These are phyloP conservation scores for Drusus annulatus DNA, from an alignment of 1,140 invertebrate genomes.

Conservation along the genomic window DNA sequence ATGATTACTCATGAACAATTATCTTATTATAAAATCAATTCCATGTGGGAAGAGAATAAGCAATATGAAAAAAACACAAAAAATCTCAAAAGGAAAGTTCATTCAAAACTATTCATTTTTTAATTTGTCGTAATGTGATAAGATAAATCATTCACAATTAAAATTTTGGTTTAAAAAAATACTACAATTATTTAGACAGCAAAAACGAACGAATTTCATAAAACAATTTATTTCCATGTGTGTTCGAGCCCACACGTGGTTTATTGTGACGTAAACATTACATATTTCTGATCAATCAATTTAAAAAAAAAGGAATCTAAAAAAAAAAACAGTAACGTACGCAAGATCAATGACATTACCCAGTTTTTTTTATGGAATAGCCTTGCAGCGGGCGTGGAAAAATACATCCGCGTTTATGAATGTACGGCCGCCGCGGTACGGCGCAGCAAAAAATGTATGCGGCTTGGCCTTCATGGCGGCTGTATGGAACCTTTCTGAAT, in stretches of 20 bases:
- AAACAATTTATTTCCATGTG: background rate
- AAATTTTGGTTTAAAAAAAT: too few species aligned
- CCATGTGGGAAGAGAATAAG: too few species aligned
- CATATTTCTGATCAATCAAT: conserved; percentile 54
- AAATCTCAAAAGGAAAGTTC: too few species aligned
- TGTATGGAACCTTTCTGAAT: conserved; percentile 22
- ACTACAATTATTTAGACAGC: too few species aligned
- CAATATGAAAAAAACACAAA: too few species aligned
- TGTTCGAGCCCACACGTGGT: conserved; percentile 8
- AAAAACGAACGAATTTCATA: too few species aligned
- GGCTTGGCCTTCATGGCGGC: background rate
- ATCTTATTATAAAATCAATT: too few species aligned
- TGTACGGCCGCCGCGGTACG: background rate
- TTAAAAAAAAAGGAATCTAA: conserved; percentile 48
- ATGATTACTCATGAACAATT: too few species aligned
- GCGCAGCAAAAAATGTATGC: conserved; percentile 16
- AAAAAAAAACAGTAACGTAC: conserved; percentile 43
- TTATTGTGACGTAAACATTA: conserved; percentile 50
- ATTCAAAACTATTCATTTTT: too few species aligned
- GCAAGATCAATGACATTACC: conserved; percentile 60
- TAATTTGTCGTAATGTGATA: too few species aligned
- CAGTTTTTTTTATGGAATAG: conserved; percentile 57
- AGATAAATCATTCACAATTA: too few species aligned
- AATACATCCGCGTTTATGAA: conserved; percentile 25
- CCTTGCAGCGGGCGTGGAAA: conserved; percentile 50